phyloP scores from a whole-genome alignment of 2,888 invertebrate genomes.

The Magallana nippona region DNA sequence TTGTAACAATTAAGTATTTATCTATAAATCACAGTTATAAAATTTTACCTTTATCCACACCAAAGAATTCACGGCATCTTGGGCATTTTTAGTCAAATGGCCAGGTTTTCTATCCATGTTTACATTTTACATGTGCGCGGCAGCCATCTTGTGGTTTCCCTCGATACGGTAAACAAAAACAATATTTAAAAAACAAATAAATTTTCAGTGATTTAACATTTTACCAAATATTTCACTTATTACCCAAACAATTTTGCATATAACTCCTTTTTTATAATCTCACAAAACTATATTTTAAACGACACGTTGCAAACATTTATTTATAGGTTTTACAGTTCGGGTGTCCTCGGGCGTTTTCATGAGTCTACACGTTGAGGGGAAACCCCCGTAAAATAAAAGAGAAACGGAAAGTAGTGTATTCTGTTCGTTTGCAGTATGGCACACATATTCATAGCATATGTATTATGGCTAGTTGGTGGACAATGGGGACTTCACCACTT shows the following conservation, averaged over 20 bases:
- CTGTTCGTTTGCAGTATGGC: slow-evolving; percentile 58
- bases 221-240: too few species aligned
- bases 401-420: slow-evolving; percentile 3
- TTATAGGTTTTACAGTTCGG: background rate
- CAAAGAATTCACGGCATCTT: slow-evolving; percentile 70
- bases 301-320: slow-evolving; percentile 10
- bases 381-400: background rate
- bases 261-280: too few species aligned
- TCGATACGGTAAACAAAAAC: slow-evolving; percentile 51
- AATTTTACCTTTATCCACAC: slow-evolving; percentile 74
- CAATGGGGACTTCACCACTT: slow-evolving; percentile 94
- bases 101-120: slow-evolving; percentile 75
- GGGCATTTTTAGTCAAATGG: slow-evolving; percentile 69
- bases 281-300: background rate
- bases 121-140: slow-evolving; percentile 11
- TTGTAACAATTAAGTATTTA: too few species aligned
- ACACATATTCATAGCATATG: slow-evolving; percentile 86
- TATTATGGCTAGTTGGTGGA: slow-evolving; percentile 93
- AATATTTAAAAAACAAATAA: too few species aligned
- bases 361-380: background rate
- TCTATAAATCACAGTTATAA: too few species aligned
- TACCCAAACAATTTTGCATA: too few species aligned
- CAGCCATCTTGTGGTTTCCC: slow-evolving; percentile 45
- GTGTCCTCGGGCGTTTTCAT: background rate
- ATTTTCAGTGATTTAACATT: too few species aligned